phyloP scores from a whole-genome alignment of 2,797 vertebrate species.

The Amblyopsis hoosieri region DNA sequence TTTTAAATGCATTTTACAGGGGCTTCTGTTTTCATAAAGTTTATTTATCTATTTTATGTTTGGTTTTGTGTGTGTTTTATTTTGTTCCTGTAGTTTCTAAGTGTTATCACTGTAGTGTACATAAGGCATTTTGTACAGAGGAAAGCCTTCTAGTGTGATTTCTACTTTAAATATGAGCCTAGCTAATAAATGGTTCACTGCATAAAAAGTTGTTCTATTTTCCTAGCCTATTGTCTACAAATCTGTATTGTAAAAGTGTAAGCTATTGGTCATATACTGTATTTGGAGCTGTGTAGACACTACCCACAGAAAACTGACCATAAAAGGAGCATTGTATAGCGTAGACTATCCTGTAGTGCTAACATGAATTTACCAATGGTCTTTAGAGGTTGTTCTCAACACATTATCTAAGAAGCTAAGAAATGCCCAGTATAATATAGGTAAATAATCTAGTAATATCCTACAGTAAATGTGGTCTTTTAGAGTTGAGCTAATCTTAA shows the following conservation, averaged over 20 bases:
- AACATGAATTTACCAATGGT: not conserved
- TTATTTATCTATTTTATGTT: conserved; percentile 88
- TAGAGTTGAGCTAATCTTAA: too few relatives aligned
- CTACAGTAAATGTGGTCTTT: too few relatives aligned
- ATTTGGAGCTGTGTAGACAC: too few relatives aligned
- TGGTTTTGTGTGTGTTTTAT: conserved; percentile 27
- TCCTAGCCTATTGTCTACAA: not conserved
- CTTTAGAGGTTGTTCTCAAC: too few relatives aligned
- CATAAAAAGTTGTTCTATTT: conserved; percentile 23
- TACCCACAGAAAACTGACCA: too few relatives aligned
- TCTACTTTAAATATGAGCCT: conserved; percentile 95
- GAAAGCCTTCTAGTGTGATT: conserved; percentile 92
- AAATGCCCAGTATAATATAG: too few relatives aligned
- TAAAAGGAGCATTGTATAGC: too few relatives aligned
- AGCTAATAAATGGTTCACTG: conserved; percentile 94
- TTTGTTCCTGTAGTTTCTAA: conserved; percentile 80
- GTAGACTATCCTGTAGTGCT: too few relatives aligned
- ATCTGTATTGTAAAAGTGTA: too few relatives aligned
- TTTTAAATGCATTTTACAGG: conserved; percentile 77
- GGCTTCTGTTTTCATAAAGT: conserved; percentile 83
- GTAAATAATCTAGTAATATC: too few relatives aligned
- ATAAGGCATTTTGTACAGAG: conserved; percentile 88
- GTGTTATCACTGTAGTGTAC: conserved; percentile 98
- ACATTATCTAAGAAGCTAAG: too few relatives aligned
- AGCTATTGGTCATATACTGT: not conserved